Conservation (phyloP, 2,113 vertebrate species). For the Calypte anna region DNA sequence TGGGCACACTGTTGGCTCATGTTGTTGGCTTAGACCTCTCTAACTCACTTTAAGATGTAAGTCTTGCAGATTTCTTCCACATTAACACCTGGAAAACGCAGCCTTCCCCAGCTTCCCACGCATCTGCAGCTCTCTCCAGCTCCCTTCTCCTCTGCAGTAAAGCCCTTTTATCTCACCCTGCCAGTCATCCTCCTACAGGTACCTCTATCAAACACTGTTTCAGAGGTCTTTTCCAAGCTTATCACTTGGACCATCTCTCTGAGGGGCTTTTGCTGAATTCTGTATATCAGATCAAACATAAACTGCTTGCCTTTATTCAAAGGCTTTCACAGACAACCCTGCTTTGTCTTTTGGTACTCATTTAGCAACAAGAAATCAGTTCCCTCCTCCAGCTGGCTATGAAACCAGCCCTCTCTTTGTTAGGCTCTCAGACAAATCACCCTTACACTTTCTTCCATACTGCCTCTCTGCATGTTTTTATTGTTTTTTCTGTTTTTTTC, state of each 20-base stretch:
- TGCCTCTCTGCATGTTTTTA: not conserved
- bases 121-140: not conserved
- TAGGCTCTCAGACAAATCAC: not conserved
- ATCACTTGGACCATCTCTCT: not conserved
- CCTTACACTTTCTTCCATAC: not conserved
- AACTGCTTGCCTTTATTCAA: conserved; percentile 9
- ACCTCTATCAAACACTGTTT: not conserved
- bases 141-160: not conserved
- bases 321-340: not conserved
- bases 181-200: not conserved
- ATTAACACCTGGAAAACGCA: not conserved
- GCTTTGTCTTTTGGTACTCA: conserved; percentile 2
- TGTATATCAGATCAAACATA: not conserved
- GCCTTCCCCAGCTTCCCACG: not conserved
- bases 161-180: not conserved
- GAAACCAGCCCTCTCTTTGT: not conserved
- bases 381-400: not conserved
- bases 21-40: not conserved
- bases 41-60: not conserved
- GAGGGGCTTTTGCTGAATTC: not conserved
- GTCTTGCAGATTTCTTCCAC: not conserved
- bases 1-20: too few species aligned
- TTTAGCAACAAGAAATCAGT: not conserved
- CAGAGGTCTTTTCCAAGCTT: not conserved
- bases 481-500: not conserved